Percentiles rank a stretch among this genome's conserved stretches.
phyloP scores from a whole-genome alignment of 2,888 invertebrate genomes.

The Marasmarcha lunaedactyla region DNA sequence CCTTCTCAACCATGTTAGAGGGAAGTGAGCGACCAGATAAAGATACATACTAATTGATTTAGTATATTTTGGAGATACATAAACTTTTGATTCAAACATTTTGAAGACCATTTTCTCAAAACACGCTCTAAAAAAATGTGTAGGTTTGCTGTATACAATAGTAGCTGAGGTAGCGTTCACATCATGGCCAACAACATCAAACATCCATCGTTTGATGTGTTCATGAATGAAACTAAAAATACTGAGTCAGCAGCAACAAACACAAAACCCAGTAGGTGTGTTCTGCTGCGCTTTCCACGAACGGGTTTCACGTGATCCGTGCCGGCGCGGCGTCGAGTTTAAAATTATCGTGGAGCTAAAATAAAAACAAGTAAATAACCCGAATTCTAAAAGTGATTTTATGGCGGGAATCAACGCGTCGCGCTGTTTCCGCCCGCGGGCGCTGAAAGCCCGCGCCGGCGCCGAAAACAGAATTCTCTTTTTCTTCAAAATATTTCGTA shows the following conservation, averaged over 20 bases:
- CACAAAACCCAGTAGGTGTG: not conserved
- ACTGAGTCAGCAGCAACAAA: not conserved
- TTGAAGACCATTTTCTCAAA: too few relatives aligned
- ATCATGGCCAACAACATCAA: too few relatives aligned
- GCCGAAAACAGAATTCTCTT: constrained; percentile 16
- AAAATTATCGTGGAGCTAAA: constrained; percentile 66
- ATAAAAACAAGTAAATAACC: constrained; percentile 70
- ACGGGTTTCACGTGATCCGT: constrained; percentile 53
- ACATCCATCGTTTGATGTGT: not conserved
- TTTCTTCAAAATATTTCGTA: constrained; percentile 2
- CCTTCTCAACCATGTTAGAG: too few relatives aligned
- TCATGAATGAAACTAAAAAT: constrained; percentile 1
- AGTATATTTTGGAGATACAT: too few relatives aligned
- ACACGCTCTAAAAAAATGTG: too few relatives aligned
- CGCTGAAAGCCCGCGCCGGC: constrained; percentile 64
- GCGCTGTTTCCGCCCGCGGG: constrained; percentile 69
- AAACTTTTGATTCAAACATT: too few relatives aligned
- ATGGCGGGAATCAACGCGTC: constrained; percentile 71
- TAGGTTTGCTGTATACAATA: too few relatives aligned
- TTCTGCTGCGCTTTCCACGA: constrained; percentile 6
- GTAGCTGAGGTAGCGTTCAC: too few relatives aligned
- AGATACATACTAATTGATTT: too few relatives aligned
- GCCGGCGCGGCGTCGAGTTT: constrained; percentile 57
- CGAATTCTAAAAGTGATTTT: constrained; percentile 70
- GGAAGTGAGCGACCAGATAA: too few relatives aligned